Evolutionary conservation across 2,888 invertebrate species (phyloP).

Genomic region (Pyrochroa serraticornis): DNA sequence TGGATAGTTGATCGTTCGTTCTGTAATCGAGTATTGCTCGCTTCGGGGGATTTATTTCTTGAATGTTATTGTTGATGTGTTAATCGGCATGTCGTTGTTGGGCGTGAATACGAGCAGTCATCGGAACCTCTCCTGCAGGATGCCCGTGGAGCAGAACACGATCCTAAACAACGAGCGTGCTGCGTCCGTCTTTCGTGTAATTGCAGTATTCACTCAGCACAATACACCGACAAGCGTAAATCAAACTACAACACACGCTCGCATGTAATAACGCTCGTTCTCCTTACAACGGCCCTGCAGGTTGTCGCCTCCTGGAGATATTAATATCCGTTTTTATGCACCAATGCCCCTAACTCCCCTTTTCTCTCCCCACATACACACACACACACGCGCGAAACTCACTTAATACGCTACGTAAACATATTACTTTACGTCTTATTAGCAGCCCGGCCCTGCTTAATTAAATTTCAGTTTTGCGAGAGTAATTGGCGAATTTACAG

Average conservation of each 20-base stretch:
- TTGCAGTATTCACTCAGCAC: slow-evolving; percentile 42
- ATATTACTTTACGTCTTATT: slow-evolving; percentile 25
- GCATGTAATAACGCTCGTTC: slow-evolving; percentile 38
- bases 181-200: slow-evolving; percentile 46
- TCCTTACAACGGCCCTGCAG: slow-evolving; percentile 24
- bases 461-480: slow-evolving; percentile 25
- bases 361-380: slow-evolving; percentile 5
- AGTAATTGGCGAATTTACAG: slow-evolving; percentile 12
- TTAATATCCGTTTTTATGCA: slow-evolving; percentile 42
- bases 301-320: slow-evolving; percentile 37
- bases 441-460: slow-evolving; percentile 21
- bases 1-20: too few species aligned
- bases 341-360: slow-evolving; percentile 16
- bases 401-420: slow-evolving; percentile 22
- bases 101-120: slow-evolving; percentile 6
- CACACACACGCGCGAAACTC: slow-evolving; percentile 10
- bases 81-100: slow-evolving; percentile 4
- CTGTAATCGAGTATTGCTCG: too few species aligned
- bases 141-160: slow-evolving; percentile 28
- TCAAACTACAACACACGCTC: slow-evolving; percentile 39
- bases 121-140: slow-evolving; percentile 5
- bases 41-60: too few species aligned
- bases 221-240: slow-evolving; percentile 44
- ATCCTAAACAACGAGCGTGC: slow-evolving; percentile 39
- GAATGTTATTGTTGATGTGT: slow-evolving; percentile 2